phyloP scores from a whole-genome alignment of 2,797 vertebrate genomes.

The Antrozous pallidus region DNA sequence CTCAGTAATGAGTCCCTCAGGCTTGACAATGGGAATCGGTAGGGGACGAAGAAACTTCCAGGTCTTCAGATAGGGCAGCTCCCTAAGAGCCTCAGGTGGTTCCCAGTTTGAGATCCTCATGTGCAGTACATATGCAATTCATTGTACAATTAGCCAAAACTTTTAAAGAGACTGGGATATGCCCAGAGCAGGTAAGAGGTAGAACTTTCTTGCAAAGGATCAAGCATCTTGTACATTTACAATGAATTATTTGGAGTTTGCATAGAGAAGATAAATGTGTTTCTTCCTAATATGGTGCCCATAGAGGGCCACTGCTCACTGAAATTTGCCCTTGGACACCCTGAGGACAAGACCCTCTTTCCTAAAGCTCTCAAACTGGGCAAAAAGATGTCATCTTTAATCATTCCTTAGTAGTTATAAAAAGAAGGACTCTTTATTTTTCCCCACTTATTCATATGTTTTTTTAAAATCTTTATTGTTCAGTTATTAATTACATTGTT shows the following conservation, averaged over 20 bases:
- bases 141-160: background rate
- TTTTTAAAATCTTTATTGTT: too few relatives aligned
- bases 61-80: background rate
- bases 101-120: background rate
- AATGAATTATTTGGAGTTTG: background rate
- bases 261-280: fast-evolving
- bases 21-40: background rate
- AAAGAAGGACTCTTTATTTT: background rate
- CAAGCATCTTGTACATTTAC: background rate
- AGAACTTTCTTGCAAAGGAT: background rate
- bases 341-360: fast-evolving
- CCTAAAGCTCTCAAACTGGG: background rate
- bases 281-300: fast-evolving
- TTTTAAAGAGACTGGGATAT: background rate
- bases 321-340: background rate
- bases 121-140: background rate
- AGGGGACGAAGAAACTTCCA: background rate
- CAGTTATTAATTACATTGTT: too few relatives aligned
- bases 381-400: background rate
- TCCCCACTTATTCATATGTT: too few relatives aligned
- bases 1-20: background rate
- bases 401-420: background rate
- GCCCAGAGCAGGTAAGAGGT: background rate
- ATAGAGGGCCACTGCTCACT: fast-evolving
- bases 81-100: too few relatives aligned